A percentile compares a stretch with the other conserved stretches of the same genome.
Evolutionary conservation across 2,113 vertebrate genomes (phyloP).

Genomic region (Labeo rohita): DNA sequence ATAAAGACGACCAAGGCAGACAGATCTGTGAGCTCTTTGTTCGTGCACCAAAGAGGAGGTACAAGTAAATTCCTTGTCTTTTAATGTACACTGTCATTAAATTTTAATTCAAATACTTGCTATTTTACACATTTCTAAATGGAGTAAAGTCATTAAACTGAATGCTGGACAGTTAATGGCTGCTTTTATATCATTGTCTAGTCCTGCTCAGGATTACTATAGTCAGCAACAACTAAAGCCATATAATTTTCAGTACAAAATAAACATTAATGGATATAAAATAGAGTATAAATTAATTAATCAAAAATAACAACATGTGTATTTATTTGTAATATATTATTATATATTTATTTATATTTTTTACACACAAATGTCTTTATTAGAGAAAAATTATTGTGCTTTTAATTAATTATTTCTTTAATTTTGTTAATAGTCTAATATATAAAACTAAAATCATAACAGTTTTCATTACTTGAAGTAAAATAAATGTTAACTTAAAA

Average conservation of each 20-base stretch:
- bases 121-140: background rate
- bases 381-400: no score
- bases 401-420: no score
- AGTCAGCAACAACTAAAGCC: background rate
- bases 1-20: slow-evolving; percentile 94
- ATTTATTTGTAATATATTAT: no score
- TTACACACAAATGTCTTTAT: no score
- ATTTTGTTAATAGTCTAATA: no score
- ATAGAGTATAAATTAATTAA: no score
- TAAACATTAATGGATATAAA: no score
- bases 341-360: no score
- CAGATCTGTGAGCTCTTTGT: slow-evolving; percentile 94
- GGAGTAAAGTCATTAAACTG: background rate
- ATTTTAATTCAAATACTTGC: background rate
- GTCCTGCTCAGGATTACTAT: background rate
- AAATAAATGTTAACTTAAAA: no score
- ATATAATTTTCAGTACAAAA: background rate
- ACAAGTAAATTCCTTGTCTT: background rate
- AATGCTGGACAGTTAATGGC: background rate
- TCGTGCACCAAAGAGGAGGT: slow-evolving; percentile 96
- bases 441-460: no score
- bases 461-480: no score
- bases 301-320: no score
- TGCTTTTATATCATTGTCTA: background rate
- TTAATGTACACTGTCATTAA: background rate